phyloP scores from a whole-genome alignment of 1,140 invertebrate genomes.

The Grapholita molesta region DNA sequence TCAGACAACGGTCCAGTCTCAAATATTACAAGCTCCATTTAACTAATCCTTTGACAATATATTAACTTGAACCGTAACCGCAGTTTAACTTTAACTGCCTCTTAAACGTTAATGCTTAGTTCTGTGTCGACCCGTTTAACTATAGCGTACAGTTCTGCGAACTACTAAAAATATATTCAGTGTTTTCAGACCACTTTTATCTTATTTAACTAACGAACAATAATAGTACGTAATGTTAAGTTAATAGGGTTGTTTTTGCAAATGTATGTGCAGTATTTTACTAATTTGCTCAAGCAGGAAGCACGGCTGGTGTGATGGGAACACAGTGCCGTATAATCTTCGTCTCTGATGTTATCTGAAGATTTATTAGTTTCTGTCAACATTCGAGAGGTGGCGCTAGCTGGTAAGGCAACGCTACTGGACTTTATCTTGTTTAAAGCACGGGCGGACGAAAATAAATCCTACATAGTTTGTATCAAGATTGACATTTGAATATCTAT shows the following conservation, averaged over 20 bases:
- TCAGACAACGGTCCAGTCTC: neutral
- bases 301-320: slow-evolving; percentile 70
- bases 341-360: slow-evolving; percentile 72
- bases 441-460: neutral
- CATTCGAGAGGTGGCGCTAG: slow-evolving; percentile 70
- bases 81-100: slow-evolving; percentile 45
- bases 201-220: slow-evolving; percentile 26
- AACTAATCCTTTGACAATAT: neutral
- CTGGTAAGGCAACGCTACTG: slow-evolving; percentile 55
- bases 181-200: slow-evolving; percentile 32
- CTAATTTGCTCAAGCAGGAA: slow-evolving; percentile 74
- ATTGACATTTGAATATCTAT: neutral
- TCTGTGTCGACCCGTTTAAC: slow-evolving; percentile 56
- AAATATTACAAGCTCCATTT: neutral
- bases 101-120: slow-evolving; percentile 49
- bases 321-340: slow-evolving; percentile 72
- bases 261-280: slow-evolving; percentile 54
- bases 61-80: slow-evolving; percentile 15
- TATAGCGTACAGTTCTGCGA: slow-evolving; percentile 55
- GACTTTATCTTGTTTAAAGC: slow-evolving; percentile 44
- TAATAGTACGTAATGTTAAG: slow-evolving; percentile 37
- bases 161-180: slow-evolving; percentile 69
- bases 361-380: slow-evolving; percentile 75
- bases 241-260: slow-evolving; percentile 38
- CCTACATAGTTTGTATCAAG: neutral